These are phyloP conservation scores for Microplitis demolitor DNA, from an alignment of 1,140 invertebrate species.

Conservation along the genomic window DNA sequence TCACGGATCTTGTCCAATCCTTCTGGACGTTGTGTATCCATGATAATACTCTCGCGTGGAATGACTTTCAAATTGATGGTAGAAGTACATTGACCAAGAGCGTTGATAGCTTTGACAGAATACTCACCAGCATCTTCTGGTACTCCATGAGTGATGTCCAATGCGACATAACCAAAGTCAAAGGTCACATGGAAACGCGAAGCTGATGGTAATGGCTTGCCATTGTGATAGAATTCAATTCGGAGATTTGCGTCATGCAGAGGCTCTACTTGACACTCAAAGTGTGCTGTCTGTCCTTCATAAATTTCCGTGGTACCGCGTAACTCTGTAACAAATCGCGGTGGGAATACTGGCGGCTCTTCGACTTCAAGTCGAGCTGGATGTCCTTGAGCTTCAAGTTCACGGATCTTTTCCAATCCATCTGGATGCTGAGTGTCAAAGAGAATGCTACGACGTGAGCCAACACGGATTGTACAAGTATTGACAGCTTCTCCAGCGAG, in stretches of 20 bases:
- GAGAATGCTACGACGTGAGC: constrained; percentile 82
- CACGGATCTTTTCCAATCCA: constrained; percentile 88
- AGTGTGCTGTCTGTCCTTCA: constrained; percentile 87
- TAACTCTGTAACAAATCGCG: constrained; percentile 82
- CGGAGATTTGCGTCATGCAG: constrained; percentile 88
- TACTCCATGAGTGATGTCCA: constrained; percentile 88
- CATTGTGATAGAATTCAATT: constrained; percentile 91
- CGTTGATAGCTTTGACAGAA: constrained; percentile 86
- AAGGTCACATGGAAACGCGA: constrained; percentile 91
- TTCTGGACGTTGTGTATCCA: constrained; percentile 94
- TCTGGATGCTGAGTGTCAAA: constrained; percentile 92
- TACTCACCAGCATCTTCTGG: constrained; percentile 95
- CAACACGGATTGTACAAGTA: constrained; percentile 82
- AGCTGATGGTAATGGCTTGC: constrained; percentile 83
- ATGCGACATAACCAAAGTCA: constrained; percentile 93
- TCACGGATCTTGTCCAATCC: constrained; percentile 92
- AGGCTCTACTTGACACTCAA: constrained; percentile 90
- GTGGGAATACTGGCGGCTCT: constrained; percentile 76
- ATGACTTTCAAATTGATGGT: constrained; percentile 81
- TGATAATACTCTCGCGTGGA: constrained; percentile 86
- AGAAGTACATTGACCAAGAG: constrained; percentile 83
- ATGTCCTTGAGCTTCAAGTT: constrained; percentile 82
- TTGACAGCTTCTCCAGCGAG: constrained; percentile 90
- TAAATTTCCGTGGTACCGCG: constrained; percentile 80
- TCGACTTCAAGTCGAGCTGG: constrained; percentile 79